phyloP scores from a whole-genome alignment of 2,113 vertebrate species.

The Dendropsophus ebraccatus region DNA sequence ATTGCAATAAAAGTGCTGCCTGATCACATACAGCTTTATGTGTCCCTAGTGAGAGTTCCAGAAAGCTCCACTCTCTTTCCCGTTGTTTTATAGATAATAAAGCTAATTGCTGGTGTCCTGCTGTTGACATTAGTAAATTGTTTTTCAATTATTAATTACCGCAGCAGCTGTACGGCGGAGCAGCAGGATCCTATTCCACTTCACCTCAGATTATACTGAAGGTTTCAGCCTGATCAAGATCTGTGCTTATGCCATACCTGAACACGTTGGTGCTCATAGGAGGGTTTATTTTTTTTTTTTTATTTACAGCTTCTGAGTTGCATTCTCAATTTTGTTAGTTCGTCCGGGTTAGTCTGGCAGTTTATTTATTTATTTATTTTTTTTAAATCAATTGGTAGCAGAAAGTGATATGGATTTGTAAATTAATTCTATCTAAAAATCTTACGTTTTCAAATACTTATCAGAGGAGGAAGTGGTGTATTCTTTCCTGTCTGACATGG shows the following conservation, averaged over 20 bases:
- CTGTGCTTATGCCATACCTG: not conserved
- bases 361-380: too few relatives aligned
- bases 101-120: constrained; percentile 23
- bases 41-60: not conserved
- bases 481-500: too few relatives aligned
- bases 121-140: constrained; percentile 39
- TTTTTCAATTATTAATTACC: constrained; percentile 37
- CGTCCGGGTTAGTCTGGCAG: too few relatives aligned
- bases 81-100: constrained; percentile 24
- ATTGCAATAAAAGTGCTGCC: constrained; percentile 20
- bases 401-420: too few relatives aligned
- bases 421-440: too few relatives aligned
- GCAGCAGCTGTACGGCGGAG: constrained; percentile 5
- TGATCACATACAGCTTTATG: constrained; percentile 1
- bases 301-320: too few relatives aligned
- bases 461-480: too few relatives aligned
- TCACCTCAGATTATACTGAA: not conserved
- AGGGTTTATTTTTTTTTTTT: not conserved
- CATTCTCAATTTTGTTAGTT: not conserved
- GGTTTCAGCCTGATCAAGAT: not conserved
- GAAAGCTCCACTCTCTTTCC: not conserved
- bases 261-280: not conserved
- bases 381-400: too few relatives aligned
- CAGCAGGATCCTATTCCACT: not conserved
- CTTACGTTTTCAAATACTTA: too few relatives aligned